Base-by-base conservation (phyloP, 1,140 invertebrate genomes). In the Bemisia tabaci region DNA sequence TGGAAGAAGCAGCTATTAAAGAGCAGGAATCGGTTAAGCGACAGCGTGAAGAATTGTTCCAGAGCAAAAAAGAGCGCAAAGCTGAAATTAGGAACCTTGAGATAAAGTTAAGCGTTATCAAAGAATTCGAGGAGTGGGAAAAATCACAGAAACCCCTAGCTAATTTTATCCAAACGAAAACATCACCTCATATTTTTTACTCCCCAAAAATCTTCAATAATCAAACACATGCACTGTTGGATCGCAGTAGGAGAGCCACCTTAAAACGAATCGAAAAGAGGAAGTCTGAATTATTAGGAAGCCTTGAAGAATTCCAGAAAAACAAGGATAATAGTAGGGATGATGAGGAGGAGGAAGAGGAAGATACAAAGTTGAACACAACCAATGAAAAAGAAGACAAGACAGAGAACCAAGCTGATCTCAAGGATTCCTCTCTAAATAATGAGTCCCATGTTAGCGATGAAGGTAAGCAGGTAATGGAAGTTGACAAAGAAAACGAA, bases 71-170 rank as follows among this genome's bases (percentile, higher is more conserved):
- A 75, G 84, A 87, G 67, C 92, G 95, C 75, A 88, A 96, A 75
- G 84, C 87, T 1, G 90, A 94, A 77, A 92, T 98, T 60, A 85
- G 87, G 73, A 85, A 87, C 60, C 79, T 97, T n/a, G 94, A 97
- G 78, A 84, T 87, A 60, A 97, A 97, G 80, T 89, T 97, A 82
- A 85, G 85, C 17, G 81, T 93, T 26, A 87, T 94, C 67, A 85
- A 88, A 72, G 89, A 94, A 77, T 93, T 93, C 76, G 87, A 94
- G 71, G 83, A 85, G 65, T 97, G 94, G 90, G 92, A 94, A 74
- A 81, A 82, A 12, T 85, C 88, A 60, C 90, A 92, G 66, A 83
- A 84, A 70, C 84, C 85, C 33, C 80, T 95, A 24, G 80, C 84
- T 23, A 86, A 89, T 75, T 96, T 92, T 73, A 95, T 98, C 71